Evolutionary conservation across 2,888 invertebrate species (phyloP), one percentile per base, ranked within the genome.

Genomic region (Microctonus hyperodae): DNA sequence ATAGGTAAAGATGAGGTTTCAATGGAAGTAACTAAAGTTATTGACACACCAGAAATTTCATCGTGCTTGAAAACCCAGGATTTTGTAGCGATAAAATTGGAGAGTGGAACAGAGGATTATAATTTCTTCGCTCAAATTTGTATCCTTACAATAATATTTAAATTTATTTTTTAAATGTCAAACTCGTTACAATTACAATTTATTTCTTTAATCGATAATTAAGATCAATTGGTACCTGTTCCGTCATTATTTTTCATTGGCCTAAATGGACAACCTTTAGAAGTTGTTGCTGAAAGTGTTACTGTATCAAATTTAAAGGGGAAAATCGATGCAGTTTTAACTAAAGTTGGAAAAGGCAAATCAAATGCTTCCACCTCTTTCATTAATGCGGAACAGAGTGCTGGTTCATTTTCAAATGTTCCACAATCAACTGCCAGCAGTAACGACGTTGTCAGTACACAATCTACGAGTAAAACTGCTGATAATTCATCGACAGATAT

Each of bases 191-290:
- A 16, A 67, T 22, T 31, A n/a, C 28, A 51, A 31, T 31, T 63
- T 59, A 53, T 59, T 50, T 63, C 28, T 33, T 16, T 16, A 16
- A 57, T 16, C 56, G n/a, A n/a, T n/a, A n/a, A n/a, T 72, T 31
- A 70, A 93, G 92, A 92, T 83, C 90, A 91, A 83, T 86, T 91
- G 74, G 91, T 91, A 13, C 90, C 91, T 0, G 88, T 92, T 6
- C 96, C 96, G 1, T 94, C 94, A 0, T 84, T 94, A 61, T 96
- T 93, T 85, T 95, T 96, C 79, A 96, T 97, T 80, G 94, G 93
- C 0, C 87, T 90, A 64, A 90, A 90, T 78, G 96, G 96, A 0
- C 87, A 88, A 0, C 93, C 96, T 0, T 78, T 96, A 62, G 94
- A 95, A 81, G 90, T 96, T 62, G 88, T 94, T 13, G 90, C 88